A percentile compares a stretch with the other conserved stretches of the same genome.
Evolutionary conservation across 2,797 vertebrate species (phyloP).

Genomic region (Enteromius viviparus): DNA sequence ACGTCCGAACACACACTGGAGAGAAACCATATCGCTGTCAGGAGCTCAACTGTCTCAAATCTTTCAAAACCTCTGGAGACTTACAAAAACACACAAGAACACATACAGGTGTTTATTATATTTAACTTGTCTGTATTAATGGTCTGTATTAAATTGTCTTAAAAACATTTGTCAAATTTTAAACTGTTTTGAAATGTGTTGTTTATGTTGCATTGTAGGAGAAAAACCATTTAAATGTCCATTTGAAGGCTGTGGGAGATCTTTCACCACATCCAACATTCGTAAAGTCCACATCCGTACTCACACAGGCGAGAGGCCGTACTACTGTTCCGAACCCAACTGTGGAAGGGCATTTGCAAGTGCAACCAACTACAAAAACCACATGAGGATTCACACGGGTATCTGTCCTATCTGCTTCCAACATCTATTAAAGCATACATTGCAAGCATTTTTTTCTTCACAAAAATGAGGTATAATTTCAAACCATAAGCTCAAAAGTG

Average conservation of each 20-base stretch:
- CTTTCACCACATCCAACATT: constrained; percentile 99
- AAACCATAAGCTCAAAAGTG: not conserved
- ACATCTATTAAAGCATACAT: not conserved
- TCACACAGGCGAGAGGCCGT: constrained; percentile 97
- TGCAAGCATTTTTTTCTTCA: not conserved
- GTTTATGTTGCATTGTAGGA: constrained; percentile 73
- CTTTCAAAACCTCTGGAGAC: constrained; percentile 98
- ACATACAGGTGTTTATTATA: constrained; percentile 88
- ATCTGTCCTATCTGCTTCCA: constrained; percentile 31
- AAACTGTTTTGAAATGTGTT: not conserved
- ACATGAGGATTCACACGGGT: constrained; percentile 99
- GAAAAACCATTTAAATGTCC: constrained; percentile 98
- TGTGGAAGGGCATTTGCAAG: constrained; percentile 97
- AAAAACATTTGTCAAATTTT: not conserved
- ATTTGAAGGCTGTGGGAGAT: constrained; percentile 94
- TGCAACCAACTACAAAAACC: constrained; percentile 99
- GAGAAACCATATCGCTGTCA: constrained; percentile 98
- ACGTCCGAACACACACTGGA: constrained; percentile 96
- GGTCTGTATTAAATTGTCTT: not conserved
- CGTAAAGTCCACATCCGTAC: constrained; percentile 98
- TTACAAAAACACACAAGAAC: constrained; percentile 98
- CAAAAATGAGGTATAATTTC: not conserved
- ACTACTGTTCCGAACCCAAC: constrained; percentile 97
- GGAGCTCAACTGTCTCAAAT: constrained; percentile 95
- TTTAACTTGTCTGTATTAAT: not conserved